Evolutionary conservation across 2,888 invertebrate genomes (phyloP), one percentile per base, ranked within the genome.

Genomic region (Meloe dianella): DNA sequence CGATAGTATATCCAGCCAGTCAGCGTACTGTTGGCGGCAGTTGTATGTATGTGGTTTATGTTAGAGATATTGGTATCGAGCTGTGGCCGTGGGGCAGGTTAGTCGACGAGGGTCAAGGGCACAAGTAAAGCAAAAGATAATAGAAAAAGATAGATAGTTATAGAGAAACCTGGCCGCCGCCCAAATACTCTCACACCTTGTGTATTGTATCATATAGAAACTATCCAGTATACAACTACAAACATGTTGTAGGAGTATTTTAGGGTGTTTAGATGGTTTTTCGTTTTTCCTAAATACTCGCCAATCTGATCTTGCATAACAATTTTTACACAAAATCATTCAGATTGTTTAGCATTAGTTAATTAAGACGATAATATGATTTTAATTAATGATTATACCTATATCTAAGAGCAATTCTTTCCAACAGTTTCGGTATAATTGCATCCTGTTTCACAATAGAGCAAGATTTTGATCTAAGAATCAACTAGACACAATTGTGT

Each of bases 51-150:
- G 64, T 74, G 72, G 63, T 72, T 74, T 73, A 73, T 22, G 47
- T 51, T 41, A n/a, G 41, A 41, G n/a, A 41, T 51, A 70, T 73
- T 66, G 68, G 64, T 73, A 75, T 74, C 72, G 77, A 76, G 76
- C 79, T 70, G 72, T 75, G 79, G 79, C 80, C 82, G 83, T 83
- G 82, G 79, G 83, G 84, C 82, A 82, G 83, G 84, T 83, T 83
- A 81, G 78, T 79, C 79, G 47, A 51, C 47, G 78, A 80, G 80
- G 81, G 83, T 82, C 82, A 83, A 83, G 82, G 82, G 79, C 82
- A 80, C 76, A 72, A 68, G 69, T 51, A 51, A 22, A 51, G 47
- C 47, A 51, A 51, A 51, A 51, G 47, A 51, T 20, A 12, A 47
- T 51, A 51, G 47, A 51, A 51, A 20, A 22, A 51, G 47, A 51